Percentiles rank a stretch among this genome's conserved stretches.
Conservation (phyloP, 2,888 invertebrate genomes). For the Drosophila subsilvestris region DNA sequence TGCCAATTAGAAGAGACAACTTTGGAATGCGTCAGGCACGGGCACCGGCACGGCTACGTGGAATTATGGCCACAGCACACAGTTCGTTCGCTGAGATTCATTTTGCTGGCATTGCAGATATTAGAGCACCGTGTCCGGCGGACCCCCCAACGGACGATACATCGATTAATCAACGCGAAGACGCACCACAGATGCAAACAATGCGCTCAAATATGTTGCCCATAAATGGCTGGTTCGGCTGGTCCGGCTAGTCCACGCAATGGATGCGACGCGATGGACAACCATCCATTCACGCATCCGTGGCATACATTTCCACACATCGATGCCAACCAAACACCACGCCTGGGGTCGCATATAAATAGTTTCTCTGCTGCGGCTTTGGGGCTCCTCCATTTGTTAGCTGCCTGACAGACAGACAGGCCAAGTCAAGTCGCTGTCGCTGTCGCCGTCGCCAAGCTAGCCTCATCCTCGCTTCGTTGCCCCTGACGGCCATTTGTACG, state of each 20-base stretch:
- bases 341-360: slow-evolving; percentile 59
- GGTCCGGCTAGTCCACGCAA: background rate
- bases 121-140: slow-evolving; percentile 25
- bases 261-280: background rate
- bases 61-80: slow-evolving; percentile 54
- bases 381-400: slow-evolving; percentile 64
- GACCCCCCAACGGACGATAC: background rate
- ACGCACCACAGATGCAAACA: slow-evolving; percentile 51
- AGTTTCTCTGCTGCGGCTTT: slow-evolving; percentile 53
- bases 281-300: slow-evolving; percentile 18
- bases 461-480: background rate
- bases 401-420: slow-evolving; percentile 50
- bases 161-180: slow-evolving; percentile 69
- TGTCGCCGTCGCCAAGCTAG: slow-evolving; percentile 7
- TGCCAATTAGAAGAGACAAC: slow-evolving; percentile 62
- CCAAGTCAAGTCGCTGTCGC: slow-evolving; percentile 54
- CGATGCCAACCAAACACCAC: slow-evolving; percentile 15
- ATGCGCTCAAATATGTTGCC: slow-evolving; percentile 54
- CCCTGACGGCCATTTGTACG: slow-evolving; percentile 30
- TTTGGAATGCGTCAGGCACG: slow-evolving; percentile 44
- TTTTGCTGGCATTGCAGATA: slow-evolving; percentile 64
- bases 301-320: slow-evolving; percentile 19
- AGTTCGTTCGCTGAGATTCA: slow-evolving; percentile 53
- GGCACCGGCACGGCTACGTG: slow-evolving; percentile 33
- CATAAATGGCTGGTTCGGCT: slow-evolving; percentile 41